Percentiles rank a stretch among this genome's conserved stretches.
phyloP scores from a whole-genome alignment of 2,113 vertebrate species.

The Condylura cristata region DNA sequence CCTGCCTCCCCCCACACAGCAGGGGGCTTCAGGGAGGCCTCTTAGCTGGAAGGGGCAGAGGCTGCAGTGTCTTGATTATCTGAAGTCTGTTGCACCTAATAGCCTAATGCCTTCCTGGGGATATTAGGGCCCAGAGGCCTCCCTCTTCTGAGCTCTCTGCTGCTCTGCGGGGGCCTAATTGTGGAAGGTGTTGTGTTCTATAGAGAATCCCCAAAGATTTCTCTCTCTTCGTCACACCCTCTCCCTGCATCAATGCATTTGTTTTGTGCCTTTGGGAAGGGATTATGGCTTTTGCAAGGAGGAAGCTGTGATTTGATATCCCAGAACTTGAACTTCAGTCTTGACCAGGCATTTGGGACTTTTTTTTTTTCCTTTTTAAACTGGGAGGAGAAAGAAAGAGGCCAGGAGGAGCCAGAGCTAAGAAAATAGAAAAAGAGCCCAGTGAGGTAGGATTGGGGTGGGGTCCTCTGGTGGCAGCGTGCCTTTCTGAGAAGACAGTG shows the following conservation, averaged over 20 bases:
- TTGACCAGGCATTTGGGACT: background rate
- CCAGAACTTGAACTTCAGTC: background rate
- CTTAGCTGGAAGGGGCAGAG: background rate
- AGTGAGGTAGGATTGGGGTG: background rate
- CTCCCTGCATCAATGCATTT: background rate
- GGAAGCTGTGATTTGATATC: background rate
- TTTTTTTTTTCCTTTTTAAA: background rate
- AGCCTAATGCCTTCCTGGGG: background rate
- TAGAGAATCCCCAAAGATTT: slow-evolving; percentile 69
- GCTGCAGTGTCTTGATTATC: background rate
- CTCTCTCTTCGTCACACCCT: background rate
- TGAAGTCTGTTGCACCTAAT: background rate
- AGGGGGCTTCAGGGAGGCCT: background rate
- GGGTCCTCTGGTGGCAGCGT: background rate
- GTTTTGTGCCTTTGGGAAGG: slow-evolving; percentile 46
- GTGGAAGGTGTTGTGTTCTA: slow-evolving; percentile 66
- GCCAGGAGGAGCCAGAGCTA: background rate
- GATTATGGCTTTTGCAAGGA: background rate
- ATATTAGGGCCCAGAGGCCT: background rate
- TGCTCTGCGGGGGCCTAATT: background rate
- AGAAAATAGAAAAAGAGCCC: background rate
- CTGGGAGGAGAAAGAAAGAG: background rate
- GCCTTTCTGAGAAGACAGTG: background rate
- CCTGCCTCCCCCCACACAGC: background rate
- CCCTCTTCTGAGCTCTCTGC: background rate